Evolutionary conservation across 2,888 invertebrate genomes (phyloP), one percentile per base, ranked within the genome.

Genomic region (Antitype chi): DNA sequence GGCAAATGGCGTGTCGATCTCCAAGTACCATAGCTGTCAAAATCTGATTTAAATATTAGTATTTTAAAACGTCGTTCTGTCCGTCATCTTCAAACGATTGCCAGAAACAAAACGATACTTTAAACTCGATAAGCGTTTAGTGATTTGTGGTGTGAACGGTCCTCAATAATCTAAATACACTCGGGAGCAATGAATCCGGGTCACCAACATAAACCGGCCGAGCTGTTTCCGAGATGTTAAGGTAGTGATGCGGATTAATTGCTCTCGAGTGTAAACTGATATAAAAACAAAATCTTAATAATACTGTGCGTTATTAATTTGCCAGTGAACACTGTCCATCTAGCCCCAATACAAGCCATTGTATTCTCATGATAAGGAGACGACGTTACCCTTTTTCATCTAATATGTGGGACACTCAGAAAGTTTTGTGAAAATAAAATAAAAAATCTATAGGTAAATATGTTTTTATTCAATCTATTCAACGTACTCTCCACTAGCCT

Each of bases 351-450:
- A 67, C 38, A 49, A 49, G 25, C 38, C 15, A 32, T 32, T 2
- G 32, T 15, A 5, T 9, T 23, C 23, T 43, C n/a, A 20, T 3
- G 15, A 43, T 15, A 77, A 43, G 23, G 38, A 52, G 15, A 68
- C 17, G 20, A 6, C 28, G n/a, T 59, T 49, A 68, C 43, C 28
- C n/a, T 76, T 43, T 68, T 8, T 28, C 43, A 59, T 76, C n/a
- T 52, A 52, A 52, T 52, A n/a, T n/a, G n/a, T n/a, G n/a, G n/a
- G n/a, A n/a, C n/a, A n/a, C n/a, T n/a, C n/a, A n/a, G n/a, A n/a
- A n/a, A n/a, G n/a, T n/a, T n/a, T n/a, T n/a, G n/a, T n/a, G n/a
- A n/a, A n/a, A n/a, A n/a, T n/a, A n/a, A n/a, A n/a, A n/a, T n/a
- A n/a, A n/a, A n/a, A n/a, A n/a, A n/a, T n/a, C n/a, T n/a, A n/a